These are phyloP conservation scores for Caenorhabditis panamensis DNA, from an alignment of 2,888 invertebrate genomes.

Conservation along the genomic window DNA sequence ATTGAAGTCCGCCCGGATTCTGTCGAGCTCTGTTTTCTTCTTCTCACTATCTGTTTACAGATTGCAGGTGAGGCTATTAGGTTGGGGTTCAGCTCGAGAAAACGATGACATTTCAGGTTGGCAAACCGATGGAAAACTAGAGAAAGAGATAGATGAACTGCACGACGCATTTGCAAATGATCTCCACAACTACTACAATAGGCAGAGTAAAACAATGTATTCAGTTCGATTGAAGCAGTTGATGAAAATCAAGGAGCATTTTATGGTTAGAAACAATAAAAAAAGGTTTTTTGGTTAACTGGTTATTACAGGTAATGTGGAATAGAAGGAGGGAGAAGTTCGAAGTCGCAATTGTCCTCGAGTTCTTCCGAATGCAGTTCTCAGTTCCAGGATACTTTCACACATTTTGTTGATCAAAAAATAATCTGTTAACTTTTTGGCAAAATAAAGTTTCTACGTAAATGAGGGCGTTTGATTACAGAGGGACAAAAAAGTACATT, in stretches of 20 bases:
- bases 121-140: neutral
- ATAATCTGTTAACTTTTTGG: no score
- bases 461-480: no score
- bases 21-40: constrained; percentile 15
- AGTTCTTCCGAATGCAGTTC: neutral
- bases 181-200: constrained; percentile 23
- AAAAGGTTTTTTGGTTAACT: no score
- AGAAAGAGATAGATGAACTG: constrained; percentile 10
- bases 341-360: neutral
- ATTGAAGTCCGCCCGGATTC: constrained; percentile 26
- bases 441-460: no score
- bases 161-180: constrained; percentile 16
- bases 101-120: no score
- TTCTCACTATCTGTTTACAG: constrained; percentile 15
- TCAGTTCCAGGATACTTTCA: neutral
- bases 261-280: neutral
- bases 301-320: neutral
- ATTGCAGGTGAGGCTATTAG: constrained; percentile 19
- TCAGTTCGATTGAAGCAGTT: constrained; percentile 19
- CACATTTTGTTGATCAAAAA: neutral
- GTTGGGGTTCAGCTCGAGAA: no score
- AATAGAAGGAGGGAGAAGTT: neutral
- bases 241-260: constrained; percentile 29
- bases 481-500: no score
- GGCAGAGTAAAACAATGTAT: constrained; percentile 5